phyloP scores from a whole-genome alignment of 2,113 vertebrate genomes.

The Halcyon senegalensis region DNA sequence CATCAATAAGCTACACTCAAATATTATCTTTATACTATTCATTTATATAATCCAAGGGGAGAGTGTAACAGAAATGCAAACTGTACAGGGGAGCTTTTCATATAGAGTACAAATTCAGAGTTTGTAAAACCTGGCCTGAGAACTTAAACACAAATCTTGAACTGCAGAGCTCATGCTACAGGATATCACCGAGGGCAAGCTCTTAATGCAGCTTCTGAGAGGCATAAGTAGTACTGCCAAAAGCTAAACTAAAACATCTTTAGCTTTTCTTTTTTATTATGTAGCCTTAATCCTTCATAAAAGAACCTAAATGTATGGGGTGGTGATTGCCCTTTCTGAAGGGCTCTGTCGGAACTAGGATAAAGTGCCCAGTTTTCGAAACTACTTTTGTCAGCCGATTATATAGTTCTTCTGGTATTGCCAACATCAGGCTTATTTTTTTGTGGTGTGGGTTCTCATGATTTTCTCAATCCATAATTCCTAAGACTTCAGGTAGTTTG shows the following conservation, averaged over 20 bases:
- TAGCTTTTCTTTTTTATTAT: neutral
- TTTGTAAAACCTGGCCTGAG: neutral
- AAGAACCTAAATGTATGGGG: neutral
- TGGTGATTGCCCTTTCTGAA: neutral
- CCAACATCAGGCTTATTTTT: neutral
- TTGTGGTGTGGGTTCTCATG: accelerated
- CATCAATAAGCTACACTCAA: neutral
- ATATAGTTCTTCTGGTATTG: neutral
- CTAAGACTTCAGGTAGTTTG: neutral
- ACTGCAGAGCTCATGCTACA: neutral
- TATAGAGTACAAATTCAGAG: neutral
- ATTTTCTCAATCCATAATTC: neutral
- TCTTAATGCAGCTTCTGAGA: neutral
- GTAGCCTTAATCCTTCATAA: neutral
- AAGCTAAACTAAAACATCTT: neutral
- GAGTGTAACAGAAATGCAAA: neutral
- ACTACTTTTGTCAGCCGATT: neutral
- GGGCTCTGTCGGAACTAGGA: neutral
- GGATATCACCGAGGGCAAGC: neutral
- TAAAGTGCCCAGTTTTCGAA: neutral
- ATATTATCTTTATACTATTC: neutral
- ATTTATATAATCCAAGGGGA: neutral
- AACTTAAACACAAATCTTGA: neutral
- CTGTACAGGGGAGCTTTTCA: neutral
- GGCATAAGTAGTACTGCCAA: neutral